phyloP scores from a whole-genome alignment of 2,797 vertebrate species.

The Rhadinocentrus ornatus region DNA sequence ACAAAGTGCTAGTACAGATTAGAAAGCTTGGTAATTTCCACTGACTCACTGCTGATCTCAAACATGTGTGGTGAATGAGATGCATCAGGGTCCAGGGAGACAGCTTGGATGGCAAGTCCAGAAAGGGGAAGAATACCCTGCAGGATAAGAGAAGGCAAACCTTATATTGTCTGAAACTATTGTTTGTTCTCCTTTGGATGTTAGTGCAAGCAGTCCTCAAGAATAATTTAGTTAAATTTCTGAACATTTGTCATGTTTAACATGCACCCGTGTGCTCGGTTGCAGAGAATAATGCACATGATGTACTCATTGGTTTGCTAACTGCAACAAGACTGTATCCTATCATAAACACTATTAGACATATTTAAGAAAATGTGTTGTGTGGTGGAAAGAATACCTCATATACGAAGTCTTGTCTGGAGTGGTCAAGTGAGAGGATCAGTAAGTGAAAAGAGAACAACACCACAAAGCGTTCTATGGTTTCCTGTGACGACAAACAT shows the following conservation, averaged over 20 bases:
- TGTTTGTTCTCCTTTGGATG: background rate
- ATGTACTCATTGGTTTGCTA: background rate
- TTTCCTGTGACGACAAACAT: constrained; percentile 71
- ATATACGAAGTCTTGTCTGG: constrained; percentile 80
- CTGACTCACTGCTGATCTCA: constrained; percentile 85
- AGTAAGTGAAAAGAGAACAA: constrained; percentile 87
- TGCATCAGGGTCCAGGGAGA: constrained; percentile 52
- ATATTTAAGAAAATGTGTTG: background rate
- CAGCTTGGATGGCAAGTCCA: constrained; percentile 76
- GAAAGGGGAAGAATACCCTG: constrained; percentile 89
- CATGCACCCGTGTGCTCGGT: too few species aligned
- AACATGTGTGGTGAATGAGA: constrained; percentile 73
- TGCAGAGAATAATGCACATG: background rate
- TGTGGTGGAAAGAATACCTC: constrained; percentile 76
- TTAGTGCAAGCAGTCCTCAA: too few species aligned
- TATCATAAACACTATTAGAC: background rate
- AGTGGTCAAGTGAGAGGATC: constrained; percentile 85
- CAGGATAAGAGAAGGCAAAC: constrained; percentile 11
- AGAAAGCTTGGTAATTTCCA: constrained; percentile 11
- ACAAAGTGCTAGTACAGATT: background rate
- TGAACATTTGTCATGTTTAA: background rate
- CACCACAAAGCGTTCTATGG: constrained; percentile 81
- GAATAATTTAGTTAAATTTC: background rate
- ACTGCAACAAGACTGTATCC: background rate
- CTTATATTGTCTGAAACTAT: background rate